Conservation (phyloP, 2,888 invertebrate genomes). For the Tetheella fluctuosa region DNA sequence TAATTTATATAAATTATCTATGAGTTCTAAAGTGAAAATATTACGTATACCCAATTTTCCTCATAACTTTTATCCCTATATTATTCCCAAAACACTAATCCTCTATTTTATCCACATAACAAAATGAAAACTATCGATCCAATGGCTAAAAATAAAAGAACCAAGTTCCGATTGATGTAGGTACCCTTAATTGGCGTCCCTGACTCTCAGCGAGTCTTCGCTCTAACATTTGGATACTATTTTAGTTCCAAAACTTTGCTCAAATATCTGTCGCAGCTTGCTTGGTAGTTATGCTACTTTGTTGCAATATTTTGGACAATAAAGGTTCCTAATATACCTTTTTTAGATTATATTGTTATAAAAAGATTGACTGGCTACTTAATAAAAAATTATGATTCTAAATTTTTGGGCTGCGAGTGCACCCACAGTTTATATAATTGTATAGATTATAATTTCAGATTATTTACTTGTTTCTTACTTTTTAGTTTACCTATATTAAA, state of each 20-base stretch:
- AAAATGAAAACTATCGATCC: not conserved
- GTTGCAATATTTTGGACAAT: not conserved
- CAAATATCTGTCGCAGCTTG: not conserved
- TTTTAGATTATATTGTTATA: too few species aligned
- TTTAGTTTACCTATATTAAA: too few species aligned
- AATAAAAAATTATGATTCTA: too few species aligned
- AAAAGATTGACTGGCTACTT: too few species aligned
- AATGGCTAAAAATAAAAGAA: not conserved
- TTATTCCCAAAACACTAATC: not conserved
- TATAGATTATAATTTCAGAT: too few species aligned
- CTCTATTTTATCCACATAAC: not conserved
- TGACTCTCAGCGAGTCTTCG: not conserved
- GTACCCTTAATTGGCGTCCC: not conserved
- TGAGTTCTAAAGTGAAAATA: too few species aligned
- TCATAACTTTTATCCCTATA: too few species aligned
- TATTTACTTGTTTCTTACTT: too few species aligned
- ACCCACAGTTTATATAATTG: too few species aligned
- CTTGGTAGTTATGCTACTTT: not conserved
- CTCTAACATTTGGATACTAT: conserved; percentile 4
- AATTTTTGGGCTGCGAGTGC: too few species aligned
- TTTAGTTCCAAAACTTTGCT: conserved; percentile 2
- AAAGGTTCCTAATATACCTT: not conserved
- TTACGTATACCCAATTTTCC: too few species aligned
- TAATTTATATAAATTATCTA: too few species aligned
- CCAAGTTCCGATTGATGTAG: not conserved